These are phyloP conservation scores for Astreopora myriophthalma DNA, from an alignment of 64 coral and sea anemone genomes.

Conservation along the genomic window DNA sequence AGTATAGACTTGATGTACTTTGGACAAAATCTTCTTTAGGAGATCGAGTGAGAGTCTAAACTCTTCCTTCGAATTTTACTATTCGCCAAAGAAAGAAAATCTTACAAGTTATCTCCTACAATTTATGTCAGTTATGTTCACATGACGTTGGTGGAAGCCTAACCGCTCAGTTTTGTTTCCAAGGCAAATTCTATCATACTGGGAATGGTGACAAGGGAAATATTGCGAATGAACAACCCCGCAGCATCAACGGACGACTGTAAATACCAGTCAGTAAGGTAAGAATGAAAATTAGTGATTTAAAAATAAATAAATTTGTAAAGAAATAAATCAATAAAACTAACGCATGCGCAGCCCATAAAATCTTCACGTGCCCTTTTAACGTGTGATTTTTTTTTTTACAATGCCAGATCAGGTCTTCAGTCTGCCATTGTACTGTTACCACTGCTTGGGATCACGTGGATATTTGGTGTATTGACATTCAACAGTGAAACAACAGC, in stretches of 20 bases:
- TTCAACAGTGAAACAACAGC: constrained; percentile 67
- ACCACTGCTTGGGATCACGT: constrained; percentile 82
- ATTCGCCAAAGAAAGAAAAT: no score
- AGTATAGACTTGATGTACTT: no score
- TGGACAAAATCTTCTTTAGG: no score
- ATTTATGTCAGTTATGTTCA: no score
- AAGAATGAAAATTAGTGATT: not conserved
- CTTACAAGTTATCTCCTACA: no score
- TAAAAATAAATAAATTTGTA: not conserved
- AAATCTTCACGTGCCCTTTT: not conserved
- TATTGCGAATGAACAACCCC: constrained; percentile 78
- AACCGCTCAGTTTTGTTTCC: not conserved
- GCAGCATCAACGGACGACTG: constrained; percentile 45
- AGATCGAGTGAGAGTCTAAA: no score
- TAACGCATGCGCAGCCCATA: no score
- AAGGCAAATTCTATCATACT: constrained; percentile 87
- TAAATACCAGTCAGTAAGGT: constrained; percentile 80
- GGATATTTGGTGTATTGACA: constrained; percentile 80
- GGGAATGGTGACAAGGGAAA: constrained; percentile 78
- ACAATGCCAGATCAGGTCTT: constrained; percentile 62
- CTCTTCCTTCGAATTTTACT: no score
- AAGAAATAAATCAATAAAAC: not conserved
- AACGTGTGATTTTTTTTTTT: not conserved
- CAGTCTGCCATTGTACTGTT: constrained; percentile 77
- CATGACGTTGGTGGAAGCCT: no score